Evolutionary conservation across 1,140 invertebrate species (phyloP).

Genomic region (Psilanteris sp.): DNA sequence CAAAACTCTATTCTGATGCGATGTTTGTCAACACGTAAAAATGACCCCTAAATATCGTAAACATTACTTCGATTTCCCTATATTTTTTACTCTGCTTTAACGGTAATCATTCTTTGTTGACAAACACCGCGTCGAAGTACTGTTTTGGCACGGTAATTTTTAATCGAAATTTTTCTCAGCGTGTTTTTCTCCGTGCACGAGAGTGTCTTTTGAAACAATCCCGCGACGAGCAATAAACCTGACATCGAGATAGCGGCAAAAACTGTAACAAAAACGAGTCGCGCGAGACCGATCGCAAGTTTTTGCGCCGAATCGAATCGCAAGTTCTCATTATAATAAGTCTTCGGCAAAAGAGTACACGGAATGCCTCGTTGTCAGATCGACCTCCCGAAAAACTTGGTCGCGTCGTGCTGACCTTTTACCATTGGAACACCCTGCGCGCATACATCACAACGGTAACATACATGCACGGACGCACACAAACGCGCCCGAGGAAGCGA

Average conservation of each 20-base stretch:
- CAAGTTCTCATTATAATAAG: conserved; percentile 42
- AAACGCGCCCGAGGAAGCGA: conserved; percentile 40
- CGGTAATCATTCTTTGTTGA: no score
- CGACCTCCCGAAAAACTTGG: conserved; percentile 60
- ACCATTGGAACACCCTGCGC: conserved; percentile 49
- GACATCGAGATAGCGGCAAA: conserved; percentile 11
- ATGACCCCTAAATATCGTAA: no score
- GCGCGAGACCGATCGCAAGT: not conserved
- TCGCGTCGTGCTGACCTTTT: conserved; percentile 62
- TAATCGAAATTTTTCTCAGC: no score
- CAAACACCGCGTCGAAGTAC: no score
- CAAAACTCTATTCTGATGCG: no score
- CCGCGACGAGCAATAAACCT: conserved; percentile 9
- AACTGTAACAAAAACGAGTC: conserved; percentile 30
- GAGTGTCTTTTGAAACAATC: conserved; percentile 17
- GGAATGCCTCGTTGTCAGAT: conserved; percentile 54
- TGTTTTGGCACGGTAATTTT: no score
- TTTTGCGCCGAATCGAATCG: conserved; percentile 25
- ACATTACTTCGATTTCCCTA: no score
- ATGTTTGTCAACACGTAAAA: no score
- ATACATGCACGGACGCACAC: conserved; percentile 55
- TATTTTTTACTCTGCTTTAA: no score
- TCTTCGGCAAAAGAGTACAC: conserved; percentile 6
- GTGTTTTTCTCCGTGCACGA: no score
- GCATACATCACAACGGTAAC: conserved; percentile 32